Evolutionary conservation across 2,797 vertebrate genomes (phyloP).

Genomic region (Sciaenops ocellatus): DNA sequence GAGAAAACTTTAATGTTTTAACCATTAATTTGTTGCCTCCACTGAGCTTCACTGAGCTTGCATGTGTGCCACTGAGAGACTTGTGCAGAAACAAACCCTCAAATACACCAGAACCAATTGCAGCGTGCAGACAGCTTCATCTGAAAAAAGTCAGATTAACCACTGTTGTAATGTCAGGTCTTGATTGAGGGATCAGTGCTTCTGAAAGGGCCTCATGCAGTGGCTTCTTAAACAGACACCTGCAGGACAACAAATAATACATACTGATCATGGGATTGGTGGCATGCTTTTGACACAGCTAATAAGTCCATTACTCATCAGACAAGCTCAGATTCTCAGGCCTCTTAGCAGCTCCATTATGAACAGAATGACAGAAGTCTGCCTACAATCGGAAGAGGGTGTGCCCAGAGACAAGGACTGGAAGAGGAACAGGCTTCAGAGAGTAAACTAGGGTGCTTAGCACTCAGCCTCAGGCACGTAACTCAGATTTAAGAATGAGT

Average conservation of each 20-base stretch:
- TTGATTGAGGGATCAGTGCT: slow-evolving; percentile 43
- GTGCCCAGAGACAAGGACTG: slow-evolving; percentile 71
- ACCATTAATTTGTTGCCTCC: neutral
- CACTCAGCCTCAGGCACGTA: slow-evolving; percentile 77
- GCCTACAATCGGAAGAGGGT: slow-evolving; percentile 77
- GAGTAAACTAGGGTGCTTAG: slow-evolving; percentile 74
- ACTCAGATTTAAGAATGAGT: slow-evolving; percentile 89
- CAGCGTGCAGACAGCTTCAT: slow-evolving; percentile 12
- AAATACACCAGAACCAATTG: neutral
- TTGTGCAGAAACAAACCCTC: slow-evolving; percentile 1
- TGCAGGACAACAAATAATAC: slow-evolving; percentile 56
- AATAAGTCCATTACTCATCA: slow-evolving; percentile 78
- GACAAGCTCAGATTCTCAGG: slow-evolving; percentile 70
- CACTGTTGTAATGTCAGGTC: slow-evolving; percentile 16
- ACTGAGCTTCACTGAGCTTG: neutral
- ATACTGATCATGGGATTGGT: slow-evolving; percentile 72
- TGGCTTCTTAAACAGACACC: slow-evolving; percentile 45
- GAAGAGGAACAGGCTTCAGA: slow-evolving; percentile 79
- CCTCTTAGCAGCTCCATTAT: slow-evolving; percentile 75
- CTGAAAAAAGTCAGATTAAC: slow-evolving; percentile 5
- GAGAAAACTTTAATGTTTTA: neutral
- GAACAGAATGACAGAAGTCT: slow-evolving; percentile 72
- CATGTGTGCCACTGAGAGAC: neutral
- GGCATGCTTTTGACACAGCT: slow-evolving; percentile 64
- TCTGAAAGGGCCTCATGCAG: slow-evolving; percentile 19